phyloP scores from a whole-genome alignment of 2,113 vertebrate species.

The Osmerus eperlanus region DNA sequence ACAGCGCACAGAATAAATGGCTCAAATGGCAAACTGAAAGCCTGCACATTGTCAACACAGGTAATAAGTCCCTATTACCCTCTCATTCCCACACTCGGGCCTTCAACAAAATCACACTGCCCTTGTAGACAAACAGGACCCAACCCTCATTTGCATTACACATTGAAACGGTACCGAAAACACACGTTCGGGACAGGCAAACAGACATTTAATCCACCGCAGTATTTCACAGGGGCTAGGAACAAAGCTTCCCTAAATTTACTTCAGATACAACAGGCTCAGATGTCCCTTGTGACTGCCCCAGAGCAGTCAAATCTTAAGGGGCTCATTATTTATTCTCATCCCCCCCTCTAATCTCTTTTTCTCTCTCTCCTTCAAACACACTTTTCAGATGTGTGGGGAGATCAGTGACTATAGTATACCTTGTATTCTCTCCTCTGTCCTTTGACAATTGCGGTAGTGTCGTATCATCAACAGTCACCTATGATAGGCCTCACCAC shows the following conservation, averaged over 20 bases:
- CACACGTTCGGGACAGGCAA: conserved; percentile 8
- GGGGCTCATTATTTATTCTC: conserved; percentile 33
- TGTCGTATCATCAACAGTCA: conserved; percentile 18
- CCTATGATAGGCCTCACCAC: conserved; percentile 4
- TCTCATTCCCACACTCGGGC: conserved; percentile 62
- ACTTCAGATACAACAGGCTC: conserved; percentile 32
- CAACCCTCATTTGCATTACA: conserved; percentile 85
- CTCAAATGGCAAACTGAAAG: conserved; percentile 81
- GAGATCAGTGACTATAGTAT: background rate
- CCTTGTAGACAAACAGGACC: conserved; percentile 71
- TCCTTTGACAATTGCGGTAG: background rate
- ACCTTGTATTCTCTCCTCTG: background rate
- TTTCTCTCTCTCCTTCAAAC: background rate
- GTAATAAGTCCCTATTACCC: conserved; percentile 94
- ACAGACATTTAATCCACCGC: conserved; percentile 10
- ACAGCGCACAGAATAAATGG: conserved; percentile 92
- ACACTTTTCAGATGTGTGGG: background rate
- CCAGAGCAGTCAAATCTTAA: conserved; percentile 80
- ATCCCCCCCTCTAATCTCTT: background rate
- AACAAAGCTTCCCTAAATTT: conserved; percentile 3
- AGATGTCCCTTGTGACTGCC: conserved; percentile 78
- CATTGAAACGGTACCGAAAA: conserved; percentile 51
- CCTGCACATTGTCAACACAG: conserved; percentile 95
- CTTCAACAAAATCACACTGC: conserved; percentile 78
- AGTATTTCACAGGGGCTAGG: background rate